These are phyloP conservation scores for Florisuga fusca DNA, from an alignment of 2,797 vertebrate species.

Conservation along the genomic window DNA sequence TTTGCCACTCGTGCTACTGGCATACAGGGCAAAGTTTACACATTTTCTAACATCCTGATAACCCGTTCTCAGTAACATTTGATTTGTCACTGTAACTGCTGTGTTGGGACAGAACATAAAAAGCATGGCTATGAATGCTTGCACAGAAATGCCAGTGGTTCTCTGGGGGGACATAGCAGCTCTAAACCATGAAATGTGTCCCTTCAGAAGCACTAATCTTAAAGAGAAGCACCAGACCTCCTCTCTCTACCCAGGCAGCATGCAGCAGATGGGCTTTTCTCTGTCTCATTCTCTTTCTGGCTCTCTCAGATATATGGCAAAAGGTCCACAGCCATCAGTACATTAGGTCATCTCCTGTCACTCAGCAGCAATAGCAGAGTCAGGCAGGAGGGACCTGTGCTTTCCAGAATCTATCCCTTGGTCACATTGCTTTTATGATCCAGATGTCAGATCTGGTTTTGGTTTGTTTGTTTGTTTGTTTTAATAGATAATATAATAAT, in stretches of 20 bases:
- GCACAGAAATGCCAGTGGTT: neutral
- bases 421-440: neutral
- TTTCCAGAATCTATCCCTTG: neutral
- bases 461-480: too few species aligned
- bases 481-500: neutral
- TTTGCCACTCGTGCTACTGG: neutral
- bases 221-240: neutral
- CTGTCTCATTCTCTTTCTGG: neutral
- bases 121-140: neutral
- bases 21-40: neutral
- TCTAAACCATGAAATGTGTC: neutral
- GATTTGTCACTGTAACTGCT: neutral
- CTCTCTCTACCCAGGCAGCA: neutral
- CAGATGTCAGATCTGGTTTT: rapidly evolving
- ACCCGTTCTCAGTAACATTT: neutral
- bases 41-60: neutral
- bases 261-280: neutral
- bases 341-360: neutral
- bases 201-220: neutral
- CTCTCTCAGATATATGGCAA: neutral
- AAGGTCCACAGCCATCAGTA: neutral
- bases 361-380: neutral
- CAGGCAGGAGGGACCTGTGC: neutral
- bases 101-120: neutral
- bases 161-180: neutral